Base-by-base conservation (phyloP, 2,888 invertebrate species). In the Oconnorella tubifera region DNA sequence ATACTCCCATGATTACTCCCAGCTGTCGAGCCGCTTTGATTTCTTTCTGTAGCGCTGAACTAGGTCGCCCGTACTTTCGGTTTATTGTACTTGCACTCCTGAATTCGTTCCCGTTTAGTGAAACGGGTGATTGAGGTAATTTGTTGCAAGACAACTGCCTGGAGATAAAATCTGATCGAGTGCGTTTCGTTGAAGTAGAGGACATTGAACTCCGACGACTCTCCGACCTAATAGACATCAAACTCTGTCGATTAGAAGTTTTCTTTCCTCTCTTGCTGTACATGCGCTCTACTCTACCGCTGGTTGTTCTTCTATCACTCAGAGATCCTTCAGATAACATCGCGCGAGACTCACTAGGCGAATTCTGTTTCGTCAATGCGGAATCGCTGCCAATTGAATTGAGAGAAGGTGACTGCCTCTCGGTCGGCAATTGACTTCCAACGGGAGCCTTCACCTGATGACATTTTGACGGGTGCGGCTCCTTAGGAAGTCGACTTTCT, bases 1-100 rank as follows among this genome's bases (percentile, higher is more conserved):
- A 86, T 2, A 85, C 86, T 29, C 85, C 85, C 76, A 86, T 84
- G 62, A 86, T 86, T 23, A 86, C 85, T 1, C 86, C 86, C 4
- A 86, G 78, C 67, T 86, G 86, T 51, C 85, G 79, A 1, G 86
- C 86, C 2, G 86, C 86, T 70, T 86, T 84, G 48, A 80, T 80
- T 64, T 81, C 81, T 57, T 76, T 78, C 33, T 75, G 75, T 56
- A 81, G 64, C 1, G 78, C 77, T 2, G 64, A 59, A 58, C 70
- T 72, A 4, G 65, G 64, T 23, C 53, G 10, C 10, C 23, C 23
- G 23, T 25, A n/a, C n/a, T n/a, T n/a, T n/a, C n/a, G n/a, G n/a
- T n/a, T n/a, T n/a, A n/a, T n/a, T n/a, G n/a, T n/a, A n/a, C n/a
- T n/a, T n/a, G n/a, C n/a, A n/a, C n/a, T n/a, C n/a, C n/a, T n/a